Evolutionary conservation across 2,113 vertebrate species (phyloP).

Genomic region (Paradoxurus hermaphroditus): DNA sequence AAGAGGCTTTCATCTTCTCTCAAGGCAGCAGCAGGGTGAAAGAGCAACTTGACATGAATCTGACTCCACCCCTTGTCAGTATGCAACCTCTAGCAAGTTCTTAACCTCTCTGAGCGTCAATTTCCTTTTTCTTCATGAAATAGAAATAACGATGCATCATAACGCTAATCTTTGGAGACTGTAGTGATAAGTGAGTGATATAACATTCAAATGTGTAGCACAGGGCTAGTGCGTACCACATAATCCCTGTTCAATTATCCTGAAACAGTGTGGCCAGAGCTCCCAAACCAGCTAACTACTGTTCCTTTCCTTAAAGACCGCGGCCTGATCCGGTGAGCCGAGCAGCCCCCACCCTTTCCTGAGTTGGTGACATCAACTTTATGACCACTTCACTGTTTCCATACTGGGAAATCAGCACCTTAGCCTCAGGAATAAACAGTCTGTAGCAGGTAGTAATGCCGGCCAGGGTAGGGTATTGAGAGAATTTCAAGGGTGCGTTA

Average conservation of each 20-base stretch:
- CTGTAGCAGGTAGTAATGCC: not conserved
- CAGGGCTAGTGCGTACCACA: not conserved
- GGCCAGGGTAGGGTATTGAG: not conserved
- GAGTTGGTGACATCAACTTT: not conserved
- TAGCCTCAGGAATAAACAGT: not conserved
- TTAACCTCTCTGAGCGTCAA: not conserved
- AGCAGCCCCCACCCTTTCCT: not conserved
- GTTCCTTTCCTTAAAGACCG: not conserved
- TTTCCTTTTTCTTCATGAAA: not conserved
- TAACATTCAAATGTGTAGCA: not conserved
- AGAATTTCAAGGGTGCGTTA: not conserved
- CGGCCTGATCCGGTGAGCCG: not conserved
- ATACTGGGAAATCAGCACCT: not conserved
- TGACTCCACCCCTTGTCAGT: not conserved
- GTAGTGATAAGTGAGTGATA: not conserved
- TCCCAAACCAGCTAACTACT: not conserved
- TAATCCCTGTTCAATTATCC: not conserved
- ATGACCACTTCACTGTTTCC: not conserved
- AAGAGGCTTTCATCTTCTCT: not conserved
- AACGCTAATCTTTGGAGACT: not conserved
- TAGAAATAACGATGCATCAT: not conserved
- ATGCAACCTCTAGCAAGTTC: not conserved
- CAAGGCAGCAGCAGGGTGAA: not conserved
- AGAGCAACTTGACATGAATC: not conserved
- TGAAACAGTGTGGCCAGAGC: not conserved